phyloP scores from a whole-genome alignment of 2,113 vertebrate genomes.

The Crotalus tigris region DNA sequence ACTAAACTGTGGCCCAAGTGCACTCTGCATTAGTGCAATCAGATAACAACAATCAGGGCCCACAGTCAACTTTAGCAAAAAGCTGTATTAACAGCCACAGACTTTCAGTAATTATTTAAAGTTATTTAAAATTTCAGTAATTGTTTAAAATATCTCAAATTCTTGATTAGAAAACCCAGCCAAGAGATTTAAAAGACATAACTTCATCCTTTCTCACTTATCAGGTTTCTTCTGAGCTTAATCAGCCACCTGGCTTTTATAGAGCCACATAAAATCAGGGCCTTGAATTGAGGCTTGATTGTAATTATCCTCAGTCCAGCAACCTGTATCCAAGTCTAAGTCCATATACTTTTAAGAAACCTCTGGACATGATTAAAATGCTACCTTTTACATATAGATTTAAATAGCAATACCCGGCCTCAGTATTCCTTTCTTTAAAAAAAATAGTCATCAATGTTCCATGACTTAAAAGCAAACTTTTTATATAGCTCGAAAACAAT shows the following conservation, averaged over 20 bases:
- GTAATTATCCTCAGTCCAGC: not conserved
- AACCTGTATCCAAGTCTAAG: not conserved
- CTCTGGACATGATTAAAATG: not conserved
- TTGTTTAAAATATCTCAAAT: slow-evolving; percentile 35
- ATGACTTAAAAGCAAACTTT: not conserved
- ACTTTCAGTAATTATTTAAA: not conserved
- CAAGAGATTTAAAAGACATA: not conserved
- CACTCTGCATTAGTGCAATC: not conserved
- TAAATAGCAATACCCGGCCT: not conserved
- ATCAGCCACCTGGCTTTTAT: slow-evolving; percentile 11
- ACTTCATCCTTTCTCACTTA: not conserved
- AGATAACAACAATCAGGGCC: not conserved
- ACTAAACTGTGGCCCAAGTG: not conserved
- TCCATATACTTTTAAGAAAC: not conserved
- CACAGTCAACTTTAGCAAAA: not conserved
- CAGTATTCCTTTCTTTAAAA: not conserved
- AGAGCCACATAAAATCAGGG: slow-evolving; percentile 1
- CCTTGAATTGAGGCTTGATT: not conserved
- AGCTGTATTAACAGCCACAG: not conserved
- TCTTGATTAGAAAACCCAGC: slow-evolving; percentile 29
- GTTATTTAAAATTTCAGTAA: not conserved
- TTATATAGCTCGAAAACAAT: not conserved
- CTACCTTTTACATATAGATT: not conserved
- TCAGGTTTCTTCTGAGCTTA: slow-evolving; percentile 2
- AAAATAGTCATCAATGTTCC: not conserved